A percentile compares a stretch with the other conserved stretches of the same genome.
phyloP scores from a whole-genome alignment of 2,797 vertebrate species.

The Leucoraja ocellata region DNA sequence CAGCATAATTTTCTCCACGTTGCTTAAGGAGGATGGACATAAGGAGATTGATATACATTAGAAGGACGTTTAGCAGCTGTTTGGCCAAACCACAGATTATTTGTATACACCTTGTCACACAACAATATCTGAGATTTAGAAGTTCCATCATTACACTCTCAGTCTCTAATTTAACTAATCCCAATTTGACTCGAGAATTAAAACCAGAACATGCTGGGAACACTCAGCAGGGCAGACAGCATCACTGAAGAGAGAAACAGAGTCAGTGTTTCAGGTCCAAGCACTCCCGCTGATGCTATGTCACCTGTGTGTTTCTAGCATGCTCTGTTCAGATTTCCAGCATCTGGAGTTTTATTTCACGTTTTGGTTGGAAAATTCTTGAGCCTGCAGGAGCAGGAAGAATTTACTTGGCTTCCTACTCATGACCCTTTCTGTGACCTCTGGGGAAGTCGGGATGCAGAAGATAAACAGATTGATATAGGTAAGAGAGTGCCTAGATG shows the following conservation, averaged over 20 bases:
- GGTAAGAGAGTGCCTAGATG: neutral
- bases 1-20: conserved; percentile 32
- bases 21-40: conserved; percentile 3
- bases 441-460: neutral
- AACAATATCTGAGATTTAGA: neutral
- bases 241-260: too few relatives aligned
- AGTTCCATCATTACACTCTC: neutral
- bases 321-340: too few relatives aligned
- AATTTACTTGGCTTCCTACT: neutral
- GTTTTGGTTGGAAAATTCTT: neutral
- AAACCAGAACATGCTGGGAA: too few relatives aligned
- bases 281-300: too few relatives aligned
- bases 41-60: neutral
- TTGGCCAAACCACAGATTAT: neutral
- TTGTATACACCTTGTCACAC: neutral
- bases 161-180: neutral
- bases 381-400: neutral
- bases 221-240: too few relatives aligned
- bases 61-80: neutral
- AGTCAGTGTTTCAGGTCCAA: too few relatives aligned
- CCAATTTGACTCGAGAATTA: neutral
- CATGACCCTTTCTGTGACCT: neutral
- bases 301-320: too few relatives aligned
- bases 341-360: too few relatives aligned
- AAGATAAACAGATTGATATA: neutral